Evolutionary conservation across 1,140 invertebrate genomes (phyloP).

Genomic region (Lethrus apterus): DNA sequence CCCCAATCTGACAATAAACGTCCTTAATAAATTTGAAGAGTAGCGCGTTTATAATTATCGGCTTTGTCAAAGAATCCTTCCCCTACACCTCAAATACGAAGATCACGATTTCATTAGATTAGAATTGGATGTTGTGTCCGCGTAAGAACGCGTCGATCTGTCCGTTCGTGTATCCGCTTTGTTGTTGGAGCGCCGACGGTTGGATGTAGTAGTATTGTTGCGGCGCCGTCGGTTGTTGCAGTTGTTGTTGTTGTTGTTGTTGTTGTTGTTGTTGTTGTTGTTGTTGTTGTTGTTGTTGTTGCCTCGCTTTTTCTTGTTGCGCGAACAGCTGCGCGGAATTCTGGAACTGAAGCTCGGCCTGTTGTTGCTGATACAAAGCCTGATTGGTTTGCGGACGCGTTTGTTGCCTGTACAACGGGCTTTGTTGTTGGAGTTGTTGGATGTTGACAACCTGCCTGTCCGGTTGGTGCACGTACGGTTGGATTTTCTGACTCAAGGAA

Average conservation of each 20-base stretch:
- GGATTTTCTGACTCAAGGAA: constrained; percentile 62
- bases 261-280: constrained; percentile 45
- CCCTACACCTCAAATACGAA: no score
- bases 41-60: no score
- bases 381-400: constrained; percentile 43
- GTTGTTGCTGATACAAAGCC: constrained; percentile 63
- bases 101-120: constrained; percentile 29
- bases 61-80: no score
- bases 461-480: constrained; percentile 61
- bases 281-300: constrained; percentile 38
- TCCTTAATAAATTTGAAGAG: no score
- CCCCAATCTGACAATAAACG: no score
- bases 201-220: constrained; percentile 61
- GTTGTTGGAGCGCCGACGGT: constrained; percentile 40
- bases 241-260: constrained; percentile 33
- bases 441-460: constrained; percentile 42
- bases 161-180: constrained; percentile 45
- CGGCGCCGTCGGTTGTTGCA: constrained; percentile 41
- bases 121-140: constrained; percentile 60
- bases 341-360: constrained; percentile 56
- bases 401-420: constrained; percentile 41
- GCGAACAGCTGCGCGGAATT: constrained; percentile 67
- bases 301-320: constrained; percentile 55
- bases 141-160: constrained; percentile 76
- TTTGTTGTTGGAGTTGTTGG: constrained; percentile 37